Evolutionary conservation across 1,140 invertebrate species (phyloP), one percentile per base, ranked within the genome.

Genomic region (Pseudomyrmex concolor): DNA sequence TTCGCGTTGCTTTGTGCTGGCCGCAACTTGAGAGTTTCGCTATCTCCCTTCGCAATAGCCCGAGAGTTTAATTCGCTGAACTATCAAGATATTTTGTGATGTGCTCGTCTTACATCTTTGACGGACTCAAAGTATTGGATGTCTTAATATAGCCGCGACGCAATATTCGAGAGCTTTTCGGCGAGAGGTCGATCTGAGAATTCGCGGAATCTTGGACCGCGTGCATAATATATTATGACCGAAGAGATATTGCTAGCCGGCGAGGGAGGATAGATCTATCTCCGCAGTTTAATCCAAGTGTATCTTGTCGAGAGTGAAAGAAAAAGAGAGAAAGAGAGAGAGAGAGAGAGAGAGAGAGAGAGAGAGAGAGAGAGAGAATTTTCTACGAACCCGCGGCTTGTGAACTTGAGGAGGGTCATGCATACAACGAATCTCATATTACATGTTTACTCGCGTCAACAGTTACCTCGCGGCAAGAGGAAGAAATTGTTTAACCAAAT

Each of bases 201-300:
- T 73, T 25, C 71, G 57, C 43, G 71, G 71, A 73, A 73, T 73
- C 15, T 73, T 57, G 71, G 71, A 73, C 43, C 43, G 71, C 71
- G 71, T 73, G 57, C 57, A 73, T 73, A 73, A 73, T 73, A 73
- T 50, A 73, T 73, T 73, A 73, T 62, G 45, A 9, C 57, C 13
- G 4, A 15, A 54, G 71, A 73, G 71, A 73, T 73, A 73, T 73
- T 73, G 57, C 45, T 57, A 43, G 71, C 51, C 43, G 57, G 50
- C 48, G 15, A 22, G 15, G 8, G 48, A 51, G 22, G 22, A 70
- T 50, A 71, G 51, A 71, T 54, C 51, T 55, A 71, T 22, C 15
- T 43, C 19, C 63, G 57, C 62, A 67, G 74, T 67, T 77, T 77
- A 77, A 77, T 77, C 50, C 51, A 13, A 77, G 25, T 55, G 74